phyloP scores from a whole-genome alignment of 2,888 invertebrate genomes.

The Agonopterix alstromeriana region DNA sequence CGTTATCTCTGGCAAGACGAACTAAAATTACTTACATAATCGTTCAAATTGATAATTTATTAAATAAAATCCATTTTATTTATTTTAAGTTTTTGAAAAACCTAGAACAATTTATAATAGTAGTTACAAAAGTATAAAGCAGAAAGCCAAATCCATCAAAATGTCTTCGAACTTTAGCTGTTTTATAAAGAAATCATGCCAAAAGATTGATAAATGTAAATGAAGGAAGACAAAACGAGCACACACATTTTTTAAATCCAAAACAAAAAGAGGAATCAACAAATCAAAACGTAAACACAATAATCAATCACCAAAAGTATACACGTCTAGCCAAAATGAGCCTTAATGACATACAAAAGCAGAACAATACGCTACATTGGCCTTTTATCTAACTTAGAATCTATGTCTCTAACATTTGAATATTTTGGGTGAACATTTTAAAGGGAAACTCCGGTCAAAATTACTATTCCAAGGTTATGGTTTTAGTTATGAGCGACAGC shows the following conservation, averaged over 20 bases:
- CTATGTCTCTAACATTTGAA: slow-evolving; percentile 56
- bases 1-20: too few relatives aligned
- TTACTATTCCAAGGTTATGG: slow-evolving; percentile 47
- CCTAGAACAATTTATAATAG: too few relatives aligned
- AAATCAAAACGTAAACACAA: slow-evolving; percentile 21
- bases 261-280: not conserved
- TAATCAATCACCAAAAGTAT: slow-evolving; percentile 26
- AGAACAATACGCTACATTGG: slow-evolving; percentile 50
- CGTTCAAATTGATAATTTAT: too few relatives aligned
- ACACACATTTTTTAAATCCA: not conserved
- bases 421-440: slow-evolving; percentile 60
- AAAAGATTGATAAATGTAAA: not conserved
- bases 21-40: too few relatives aligned
- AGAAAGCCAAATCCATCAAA: too few relatives aligned
- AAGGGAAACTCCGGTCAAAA: slow-evolving; percentile 57
- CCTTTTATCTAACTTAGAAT: slow-evolving; percentile 52
- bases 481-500: slow-evolving; percentile 20
- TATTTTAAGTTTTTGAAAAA: too few relatives aligned
- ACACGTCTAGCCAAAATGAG: slow-evolving; percentile 20
- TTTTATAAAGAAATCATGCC: not conserved
- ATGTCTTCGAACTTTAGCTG: not conserved
- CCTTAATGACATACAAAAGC: slow-evolving; percentile 43
- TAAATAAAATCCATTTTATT: too few relatives aligned
- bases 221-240: too few relatives aligned
- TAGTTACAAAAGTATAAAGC: too few relatives aligned